Evolutionary conservation across 2,888 invertebrate genomes (phyloP), one percentile per base, ranked within the genome.

Genomic region (Coecobrya sp.): DNA sequence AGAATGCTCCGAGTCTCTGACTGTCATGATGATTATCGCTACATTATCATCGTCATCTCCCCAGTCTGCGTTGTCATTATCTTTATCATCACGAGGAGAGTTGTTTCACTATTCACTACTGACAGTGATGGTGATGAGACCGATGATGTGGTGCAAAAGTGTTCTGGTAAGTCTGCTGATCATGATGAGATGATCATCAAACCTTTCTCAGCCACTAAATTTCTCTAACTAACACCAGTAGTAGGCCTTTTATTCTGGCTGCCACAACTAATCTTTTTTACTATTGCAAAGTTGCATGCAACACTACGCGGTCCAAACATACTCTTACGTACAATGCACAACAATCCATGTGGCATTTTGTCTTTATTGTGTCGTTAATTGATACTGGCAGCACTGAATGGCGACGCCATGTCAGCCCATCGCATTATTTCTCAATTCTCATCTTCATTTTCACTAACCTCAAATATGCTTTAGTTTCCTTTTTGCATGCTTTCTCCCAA

Each of bases 81-180:
- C 70, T 70, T 70, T 70, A 70, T 70, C 36, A 70, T 42, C 49
- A 45, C 11, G 13, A 27, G 25, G 25, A 81, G 30, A 52, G 55
- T 81, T 81, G 45, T 13, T 1, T 11, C 42, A 49, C 1, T 22
- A 10, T 1, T 11, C 42, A 49, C 1, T 22, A n/a, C 7, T 76
- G 79, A 81, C 55, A 81, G 27, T 81, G 79, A 81, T 81, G 52
- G 16, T 52, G 79, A 81, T 55, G 79, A 81, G 70, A 70, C 1
- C 55, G 55, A 81, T 81, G 52, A 81, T 81, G 30, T 27, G 52
- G 52, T 49, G 79, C 13, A n/a, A 81, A 81, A 81, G 11, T 25
- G 19, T 55, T 8, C 27, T 13, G 27, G 13, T 81, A 27, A 0
- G 16, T 13, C 3, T 65, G 27, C 65, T 7, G 45, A 81, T 81